phyloP scores from a whole-genome alignment of 1,140 invertebrate genomes.

The Musca domestica region DNA sequence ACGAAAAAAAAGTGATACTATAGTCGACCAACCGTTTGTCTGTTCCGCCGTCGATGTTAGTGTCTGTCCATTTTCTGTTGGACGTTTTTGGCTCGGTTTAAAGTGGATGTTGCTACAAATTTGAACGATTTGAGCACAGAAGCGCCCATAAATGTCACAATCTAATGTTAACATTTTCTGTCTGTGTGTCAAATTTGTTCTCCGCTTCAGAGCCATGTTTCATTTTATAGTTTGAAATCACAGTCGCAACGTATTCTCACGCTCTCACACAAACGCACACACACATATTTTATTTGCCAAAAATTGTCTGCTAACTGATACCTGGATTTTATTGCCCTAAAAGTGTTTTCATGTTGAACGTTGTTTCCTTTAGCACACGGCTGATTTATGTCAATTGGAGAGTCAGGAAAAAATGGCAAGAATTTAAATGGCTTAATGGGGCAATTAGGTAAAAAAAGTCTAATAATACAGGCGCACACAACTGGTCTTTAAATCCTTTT shows the following conservation, averaged over 20 bases:
- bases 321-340: conserved; percentile 8
- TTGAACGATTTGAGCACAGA: conserved; percentile 4
- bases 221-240: background rate
- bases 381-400: too few species aligned
- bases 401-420: too few species aligned
- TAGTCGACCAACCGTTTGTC: background rate
- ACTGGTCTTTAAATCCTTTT: too few species aligned
- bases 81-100: background rate
- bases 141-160: conserved; percentile 18
- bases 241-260: background rate
- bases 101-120: conserved; percentile 3
- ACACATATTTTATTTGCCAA: background rate
- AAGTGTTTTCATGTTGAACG: background rate
- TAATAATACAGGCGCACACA: too few species aligned
- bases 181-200: background rate
- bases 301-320: background rate
- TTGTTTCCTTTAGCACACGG: too few species aligned
- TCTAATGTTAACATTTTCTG: background rate
- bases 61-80: background rate
- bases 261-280: background rate
- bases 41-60: background rate
- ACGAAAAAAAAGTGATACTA: too few species aligned
- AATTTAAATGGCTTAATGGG: too few species aligned
- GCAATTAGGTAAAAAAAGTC: too few species aligned
- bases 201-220: background rate